Base-by-base conservation (phyloP, 2,888 invertebrate species). In the Caenorhabditis zanzibari region DNA sequence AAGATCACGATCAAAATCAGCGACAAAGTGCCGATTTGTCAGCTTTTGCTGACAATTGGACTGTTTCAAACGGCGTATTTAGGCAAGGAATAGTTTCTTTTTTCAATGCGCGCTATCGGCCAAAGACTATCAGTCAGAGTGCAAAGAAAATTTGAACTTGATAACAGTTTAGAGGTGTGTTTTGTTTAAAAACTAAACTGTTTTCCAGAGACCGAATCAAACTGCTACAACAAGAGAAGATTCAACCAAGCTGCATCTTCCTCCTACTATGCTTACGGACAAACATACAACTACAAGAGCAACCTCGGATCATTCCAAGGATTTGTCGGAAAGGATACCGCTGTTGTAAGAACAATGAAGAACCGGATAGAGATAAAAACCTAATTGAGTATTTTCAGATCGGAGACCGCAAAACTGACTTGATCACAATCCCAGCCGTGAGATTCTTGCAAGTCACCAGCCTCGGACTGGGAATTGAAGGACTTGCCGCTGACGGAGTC, bases 11-110 rank as follows among this genome's bases (percentile, higher is more conserved):
- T n/a, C 58, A 58, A 49, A 52, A 49, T 49, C 68, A 52, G 19
- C 26, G 49, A 38, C n/a, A 35, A 68, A 76, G 64, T 14, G 32
- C 52, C 2, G 22, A 16, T 64, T 71, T 79, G 79, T 79, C 79
- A 79, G 79, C 79, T 71, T 71, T 71, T 79, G 71, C 63, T 79
- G 71, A 79, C 71, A 79, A 71, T 71, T 63, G 38, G 38, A 49
- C 49, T 47, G 22, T 16, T 66, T 66, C 49, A 32, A 68, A 58
- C 28, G 47, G 22, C 19, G 26, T 49, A n/a, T 24, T 49, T 44
- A 10, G 12, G 19, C 24, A 22, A 26, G 54, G 38, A 66, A 44
- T 59, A 47, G 41, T 16, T 12, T 52, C 22, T 32, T 75, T 58
- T 41, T 76, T 59, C 19, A 1, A 47, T 19, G n/a, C 52, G n/a